Conservation (phyloP, 1,140 invertebrate species). For the Brachionus rubens region DNA sequence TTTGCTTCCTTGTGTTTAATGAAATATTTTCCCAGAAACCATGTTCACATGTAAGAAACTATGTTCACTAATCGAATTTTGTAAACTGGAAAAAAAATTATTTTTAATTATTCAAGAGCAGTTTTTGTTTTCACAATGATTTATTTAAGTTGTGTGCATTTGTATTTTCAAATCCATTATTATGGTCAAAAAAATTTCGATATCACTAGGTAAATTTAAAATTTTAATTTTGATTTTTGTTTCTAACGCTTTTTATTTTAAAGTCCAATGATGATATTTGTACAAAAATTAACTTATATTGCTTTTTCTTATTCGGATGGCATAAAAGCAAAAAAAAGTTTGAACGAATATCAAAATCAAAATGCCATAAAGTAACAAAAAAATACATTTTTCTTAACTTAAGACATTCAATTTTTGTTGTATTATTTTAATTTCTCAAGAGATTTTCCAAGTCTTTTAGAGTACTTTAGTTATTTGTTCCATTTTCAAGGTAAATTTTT, state of each 20-base stretch:
- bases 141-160: slow-evolving; percentile 31
- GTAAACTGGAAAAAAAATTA: background rate
- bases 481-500: slow-evolving; percentile 47
- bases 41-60: slow-evolving; percentile 11
- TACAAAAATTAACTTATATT: slow-evolving; percentile 86
- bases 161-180: slow-evolving; percentile 67
- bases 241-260: background rate
- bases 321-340: slow-evolving; percentile 36
- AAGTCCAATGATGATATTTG: slow-evolving; percentile 90
- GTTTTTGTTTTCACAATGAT: slow-evolving; percentile 10
- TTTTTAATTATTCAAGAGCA: background rate
- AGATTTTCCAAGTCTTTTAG: background rate
- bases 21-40: background rate
- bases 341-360: slow-evolving; percentile 8
- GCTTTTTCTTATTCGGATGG: slow-evolving; percentile 89
- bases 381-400: background rate
- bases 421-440: background rate
- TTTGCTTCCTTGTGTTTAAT: background rate
- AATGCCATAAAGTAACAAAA: slow-evolving; percentile 18
- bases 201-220: slow-evolving; percentile 71
- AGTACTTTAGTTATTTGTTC: slow-evolving; percentile 47
- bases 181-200: slow-evolving; percentile 81
- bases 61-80: background rate
- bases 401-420: background rate
- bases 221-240: background rate